A percentile compares a stretch with the other conserved stretches of the same genome.
phyloP scores from a whole-genome alignment of 1,140 invertebrate genomes.

The Bombus impatiens region DNA sequence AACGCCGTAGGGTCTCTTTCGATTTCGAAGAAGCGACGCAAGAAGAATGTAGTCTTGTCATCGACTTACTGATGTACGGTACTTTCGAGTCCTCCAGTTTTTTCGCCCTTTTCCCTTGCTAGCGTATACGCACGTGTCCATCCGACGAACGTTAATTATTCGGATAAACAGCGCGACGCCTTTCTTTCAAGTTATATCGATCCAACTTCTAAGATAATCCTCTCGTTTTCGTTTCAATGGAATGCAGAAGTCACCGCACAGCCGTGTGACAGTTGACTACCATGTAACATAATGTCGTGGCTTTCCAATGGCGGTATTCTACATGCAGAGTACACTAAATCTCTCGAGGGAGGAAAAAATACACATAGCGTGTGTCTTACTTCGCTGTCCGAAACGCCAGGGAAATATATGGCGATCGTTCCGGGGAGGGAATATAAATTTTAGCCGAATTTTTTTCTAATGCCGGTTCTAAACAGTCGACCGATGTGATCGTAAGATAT shows the following conservation, averaged over 20 bases:
- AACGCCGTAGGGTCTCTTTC: conserved; percentile 27
- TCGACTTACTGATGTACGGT: conserved; percentile 73
- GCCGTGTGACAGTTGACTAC: too few relatives aligned
- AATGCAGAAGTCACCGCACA: neutral
- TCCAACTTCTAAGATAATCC: too few relatives aligned
- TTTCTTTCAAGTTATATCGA: neutral
- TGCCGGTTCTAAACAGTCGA: neutral
- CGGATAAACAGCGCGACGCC: conserved; percentile 3
- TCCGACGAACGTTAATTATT: conserved; percentile 48
- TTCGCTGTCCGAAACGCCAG: neutral
- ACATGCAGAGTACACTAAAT: conserved; percentile 5
- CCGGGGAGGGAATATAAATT: conserved; percentile 9
- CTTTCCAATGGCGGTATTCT: neutral
- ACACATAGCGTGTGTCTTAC: neutral
- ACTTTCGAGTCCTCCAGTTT: conserved; percentile 55
- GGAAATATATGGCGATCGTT: conserved; percentile 2
- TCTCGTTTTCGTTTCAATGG: neutral
- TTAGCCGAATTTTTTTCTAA: neutral
- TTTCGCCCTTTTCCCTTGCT: conserved; percentile 23
- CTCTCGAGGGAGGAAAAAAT: neutral
- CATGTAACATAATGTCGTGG: too few relatives aligned
- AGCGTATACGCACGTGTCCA: conserved; percentile 42
- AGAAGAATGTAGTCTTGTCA: conserved; percentile 77
- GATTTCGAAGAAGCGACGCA: conserved; percentile 69
- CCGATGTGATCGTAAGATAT: conserved; percentile 9